Percentiles rank a stretch among this genome's conserved stretches.
Conservation (phyloP, 2,888 invertebrate genomes). For the Watsonalla binaria region DNA sequence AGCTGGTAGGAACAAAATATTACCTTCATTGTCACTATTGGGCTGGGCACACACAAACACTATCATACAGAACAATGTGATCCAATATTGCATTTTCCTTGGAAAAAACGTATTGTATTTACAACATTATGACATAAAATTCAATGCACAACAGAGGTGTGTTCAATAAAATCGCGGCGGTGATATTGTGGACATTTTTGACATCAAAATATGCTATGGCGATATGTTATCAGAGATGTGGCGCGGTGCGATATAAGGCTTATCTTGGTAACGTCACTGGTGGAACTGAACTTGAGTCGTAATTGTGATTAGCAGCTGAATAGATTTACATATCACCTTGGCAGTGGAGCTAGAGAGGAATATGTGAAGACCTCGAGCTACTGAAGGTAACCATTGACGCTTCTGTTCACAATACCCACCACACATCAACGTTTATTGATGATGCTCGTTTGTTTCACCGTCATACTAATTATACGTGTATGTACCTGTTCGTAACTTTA, state of each 20-base stretch:
- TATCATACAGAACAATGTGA: slow-evolving; percentile 35
- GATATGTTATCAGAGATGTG: slow-evolving; percentile 64
- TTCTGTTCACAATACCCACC: no score
- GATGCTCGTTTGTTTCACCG: no score
- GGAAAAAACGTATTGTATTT: slow-evolving; percentile 13
- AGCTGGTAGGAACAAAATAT: background rate
- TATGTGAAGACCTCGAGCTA: background rate
- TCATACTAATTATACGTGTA: no score
- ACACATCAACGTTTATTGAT: no score
- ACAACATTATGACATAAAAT: slow-evolving; percentile 19
- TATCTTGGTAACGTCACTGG: slow-evolving; percentile 47
- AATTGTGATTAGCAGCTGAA: background rate
- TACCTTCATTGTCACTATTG: slow-evolving; percentile 28
- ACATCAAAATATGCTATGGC: slow-evolving; percentile 41
- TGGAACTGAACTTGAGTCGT: slow-evolving; percentile 16
- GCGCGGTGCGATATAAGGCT: slow-evolving; percentile 36
- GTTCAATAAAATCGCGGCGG: slow-evolving; percentile 10
- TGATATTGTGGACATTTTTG: slow-evolving; percentile 30
- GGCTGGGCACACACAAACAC: slow-evolving; percentile 36
- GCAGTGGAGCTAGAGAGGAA: slow-evolving; percentile 2
- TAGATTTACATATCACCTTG: slow-evolving; percentile 1
- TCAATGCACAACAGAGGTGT: slow-evolving; percentile 8
- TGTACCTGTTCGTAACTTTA: no score
- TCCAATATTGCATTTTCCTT: slow-evolving; percentile 40
- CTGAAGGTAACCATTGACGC: no score